These are phyloP conservation scores for Semnornis frantzii DNA, from an alignment of 2,113 vertebrate genomes.

Conservation along the genomic window DNA sequence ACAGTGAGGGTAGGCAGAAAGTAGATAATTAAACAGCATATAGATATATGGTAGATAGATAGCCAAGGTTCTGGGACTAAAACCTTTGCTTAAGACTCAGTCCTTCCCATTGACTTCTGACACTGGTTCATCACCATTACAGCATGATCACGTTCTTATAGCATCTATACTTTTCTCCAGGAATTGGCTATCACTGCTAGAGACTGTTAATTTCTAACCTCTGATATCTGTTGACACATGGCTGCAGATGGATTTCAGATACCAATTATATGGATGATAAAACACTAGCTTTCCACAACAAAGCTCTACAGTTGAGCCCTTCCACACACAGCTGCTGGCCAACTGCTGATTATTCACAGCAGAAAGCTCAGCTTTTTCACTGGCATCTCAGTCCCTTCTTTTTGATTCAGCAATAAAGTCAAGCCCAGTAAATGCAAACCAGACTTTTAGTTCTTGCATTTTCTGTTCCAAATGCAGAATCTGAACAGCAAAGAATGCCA, in stretches of 20 bases:
- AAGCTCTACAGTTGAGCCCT: neutral
- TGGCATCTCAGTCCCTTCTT: neutral
- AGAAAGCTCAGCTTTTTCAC: slow-evolving; percentile 10
- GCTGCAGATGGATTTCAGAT: slow-evolving; percentile 27
- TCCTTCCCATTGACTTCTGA: neutral
- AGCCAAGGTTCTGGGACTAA: neutral
- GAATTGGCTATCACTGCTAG: neutral
- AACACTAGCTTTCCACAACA: neutral
- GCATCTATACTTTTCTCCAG: neutral
- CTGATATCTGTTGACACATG: neutral
- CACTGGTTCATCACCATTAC: neutral
- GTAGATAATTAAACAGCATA: neutral
- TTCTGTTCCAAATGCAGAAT: neutral
- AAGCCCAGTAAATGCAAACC: neutral
- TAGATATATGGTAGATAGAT: too few relatives aligned
- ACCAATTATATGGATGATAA: neutral
- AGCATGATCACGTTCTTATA: neutral
- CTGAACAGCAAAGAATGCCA: neutral
- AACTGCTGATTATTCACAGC: neutral
- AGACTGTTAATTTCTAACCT: neutral
- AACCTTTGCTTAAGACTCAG: neutral
- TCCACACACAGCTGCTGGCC: neutral
- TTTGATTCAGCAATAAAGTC: neutral
- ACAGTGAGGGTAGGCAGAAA: neutral
- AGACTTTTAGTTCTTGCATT: neutral